Evolutionary conservation across 2,797 vertebrate species (phyloP).

Genomic region (Oreochromis mossambicus): DNA sequence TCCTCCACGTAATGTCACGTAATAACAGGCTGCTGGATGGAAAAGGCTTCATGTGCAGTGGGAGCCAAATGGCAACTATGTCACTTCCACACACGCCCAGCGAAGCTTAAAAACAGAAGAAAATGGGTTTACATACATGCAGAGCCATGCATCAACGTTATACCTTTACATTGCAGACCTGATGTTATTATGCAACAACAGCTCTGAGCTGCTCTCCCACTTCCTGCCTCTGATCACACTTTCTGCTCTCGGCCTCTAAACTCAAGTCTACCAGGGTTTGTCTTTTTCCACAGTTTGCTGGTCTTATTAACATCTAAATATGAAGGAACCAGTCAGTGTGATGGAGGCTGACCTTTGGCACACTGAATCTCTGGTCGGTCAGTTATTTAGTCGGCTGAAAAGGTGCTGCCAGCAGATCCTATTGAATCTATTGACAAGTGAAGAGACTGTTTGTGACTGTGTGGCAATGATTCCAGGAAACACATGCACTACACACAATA

Average conservation of each 20-base stretch:
- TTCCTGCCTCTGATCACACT: conserved; percentile 11
- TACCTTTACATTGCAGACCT: neutral
- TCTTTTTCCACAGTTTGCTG: neutral
- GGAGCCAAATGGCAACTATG: conserved; percentile 41
- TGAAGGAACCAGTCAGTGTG: neutral
- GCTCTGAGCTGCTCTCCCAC: neutral
- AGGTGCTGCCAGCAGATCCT: conserved; percentile 30
- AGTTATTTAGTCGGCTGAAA: conserved; percentile 52
- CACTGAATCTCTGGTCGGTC: conserved; percentile 3
- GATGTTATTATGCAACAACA: conserved; percentile 20
- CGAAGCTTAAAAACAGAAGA: neutral
- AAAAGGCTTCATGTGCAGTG: conserved; percentile 30
- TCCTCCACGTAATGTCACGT: conserved; percentile 29
- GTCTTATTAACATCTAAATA: neutral
- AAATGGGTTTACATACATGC: neutral
- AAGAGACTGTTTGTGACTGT: neutral
- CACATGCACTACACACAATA: neutral
- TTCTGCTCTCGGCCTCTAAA: conserved; percentile 4
- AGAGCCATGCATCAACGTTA: neutral
- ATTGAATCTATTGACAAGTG: conserved; percentile 6
- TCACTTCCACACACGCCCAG: neutral
- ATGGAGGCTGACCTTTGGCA: neutral
- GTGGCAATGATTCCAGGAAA: neutral
- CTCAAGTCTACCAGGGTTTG: neutral
- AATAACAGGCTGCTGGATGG: conserved; percentile 57